phyloP scores from a whole-genome alignment of 2,888 invertebrate species.

The Sceliomorpha sp. region DNA sequence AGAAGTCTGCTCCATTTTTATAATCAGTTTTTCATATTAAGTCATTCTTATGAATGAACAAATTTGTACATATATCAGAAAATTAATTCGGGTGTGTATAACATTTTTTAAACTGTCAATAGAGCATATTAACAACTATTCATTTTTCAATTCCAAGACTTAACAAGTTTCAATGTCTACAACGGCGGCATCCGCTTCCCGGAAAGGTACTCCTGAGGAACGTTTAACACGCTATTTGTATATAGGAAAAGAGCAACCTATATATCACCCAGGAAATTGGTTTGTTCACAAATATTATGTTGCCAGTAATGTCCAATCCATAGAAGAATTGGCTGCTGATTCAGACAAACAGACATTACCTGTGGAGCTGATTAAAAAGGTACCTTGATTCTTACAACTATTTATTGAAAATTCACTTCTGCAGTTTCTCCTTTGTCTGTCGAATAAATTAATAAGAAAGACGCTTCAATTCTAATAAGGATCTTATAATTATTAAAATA shows the following conservation, averaged over 20 bases:
- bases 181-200: slow-evolving; percentile 31
- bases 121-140: too few relatives aligned
- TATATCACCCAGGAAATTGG: slow-evolving; percentile 83
- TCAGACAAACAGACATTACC: slow-evolving; percentile 62
- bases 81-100: too few relatives aligned
- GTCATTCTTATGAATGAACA: too few relatives aligned
- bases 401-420: background rate
- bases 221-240: slow-evolving; percentile 82
- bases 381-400: slow-evolving; percentile 46
- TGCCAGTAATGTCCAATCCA: slow-evolving; percentile 78
- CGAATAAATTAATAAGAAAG: slow-evolving; percentile 5
- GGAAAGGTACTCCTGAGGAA: slow-evolving; percentile 66
- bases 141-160: background rate
- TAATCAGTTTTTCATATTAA: too few relatives aligned
- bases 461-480: too few relatives aligned
- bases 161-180: slow-evolving; percentile 41
- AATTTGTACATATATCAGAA: too few relatives aligned
- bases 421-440: background rate
- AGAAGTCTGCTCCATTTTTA: too few relatives aligned
- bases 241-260: slow-evolving; percentile 82
- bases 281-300: slow-evolving; percentile 81
- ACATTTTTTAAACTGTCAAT: too few relatives aligned
- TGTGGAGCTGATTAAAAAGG: slow-evolving; percentile 70
- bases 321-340: slow-evolving; percentile 71
- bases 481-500: slow-evolving; percentile 6